phyloP scores from a whole-genome alignment of 2,113 vertebrate genomes.

The Panthera tigris region DNA sequence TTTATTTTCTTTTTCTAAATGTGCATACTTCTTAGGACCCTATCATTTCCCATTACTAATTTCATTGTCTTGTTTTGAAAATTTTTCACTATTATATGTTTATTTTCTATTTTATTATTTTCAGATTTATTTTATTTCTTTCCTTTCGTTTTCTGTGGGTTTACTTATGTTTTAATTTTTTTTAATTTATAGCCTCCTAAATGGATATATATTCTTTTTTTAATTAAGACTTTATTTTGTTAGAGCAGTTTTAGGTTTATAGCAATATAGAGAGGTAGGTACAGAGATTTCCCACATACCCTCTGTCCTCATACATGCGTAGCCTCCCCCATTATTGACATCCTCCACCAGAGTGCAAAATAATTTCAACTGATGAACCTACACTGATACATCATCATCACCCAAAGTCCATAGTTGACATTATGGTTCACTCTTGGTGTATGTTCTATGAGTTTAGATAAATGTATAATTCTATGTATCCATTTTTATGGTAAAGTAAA shows the following conservation, averaged over 20 bases:
- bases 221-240: not conserved
- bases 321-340: not conserved
- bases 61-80: not conserved
- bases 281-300: not conserved
- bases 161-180: not conserved
- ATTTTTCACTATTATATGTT: not conserved
- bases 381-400: not conserved
- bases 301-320: not conserved
- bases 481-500: not conserved
- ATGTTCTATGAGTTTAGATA: not conserved
- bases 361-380: not conserved
- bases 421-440: not conserved
- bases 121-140: not conserved
- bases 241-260: not conserved
- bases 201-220: not conserved
- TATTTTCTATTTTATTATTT: not conserved
- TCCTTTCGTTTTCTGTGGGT: not conserved
- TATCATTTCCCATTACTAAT: not conserved
- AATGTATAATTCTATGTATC: not conserved
- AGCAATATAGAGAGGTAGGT: not conserved
- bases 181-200: not conserved
- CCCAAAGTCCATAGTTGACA: not conserved
- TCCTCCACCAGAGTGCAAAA: not conserved
- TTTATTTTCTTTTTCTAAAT: not conserved
- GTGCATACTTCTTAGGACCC: not conserved